A percentile compares a stretch with the other conserved stretches of the same genome.
phyloP scores from a whole-genome alignment of 2,113 vertebrate genomes.

The Isichthys henryi region DNA sequence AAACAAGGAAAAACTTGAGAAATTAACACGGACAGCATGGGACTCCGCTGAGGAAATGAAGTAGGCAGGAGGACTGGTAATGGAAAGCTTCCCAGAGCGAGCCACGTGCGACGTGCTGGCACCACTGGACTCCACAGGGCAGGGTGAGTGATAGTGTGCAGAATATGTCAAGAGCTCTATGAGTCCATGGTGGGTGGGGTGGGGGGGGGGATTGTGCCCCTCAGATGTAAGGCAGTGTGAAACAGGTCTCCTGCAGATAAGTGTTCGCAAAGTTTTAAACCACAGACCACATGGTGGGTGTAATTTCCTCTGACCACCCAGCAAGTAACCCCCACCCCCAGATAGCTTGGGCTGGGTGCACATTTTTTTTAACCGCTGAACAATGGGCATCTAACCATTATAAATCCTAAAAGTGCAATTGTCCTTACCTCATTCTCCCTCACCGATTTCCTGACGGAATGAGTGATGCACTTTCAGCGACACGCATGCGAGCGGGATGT shows the following conservation, averaged over 20 bases:
- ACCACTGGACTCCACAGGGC: not conserved
- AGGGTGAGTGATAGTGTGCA: not conserved
- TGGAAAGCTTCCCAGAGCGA: not conserved
- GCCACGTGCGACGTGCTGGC: not conserved
- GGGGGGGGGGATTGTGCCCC: not conserved
- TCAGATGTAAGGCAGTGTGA: not conserved
- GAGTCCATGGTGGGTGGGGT: not conserved
- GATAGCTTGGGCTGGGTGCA: not conserved
- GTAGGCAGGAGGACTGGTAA: conserved; percentile 2
- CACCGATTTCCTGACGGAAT: not conserved
- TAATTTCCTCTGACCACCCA: conserved; percentile 4
- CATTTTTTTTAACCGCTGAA: not conserved
- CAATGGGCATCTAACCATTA: conserved; percentile 1
- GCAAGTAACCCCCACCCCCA: not conserved
- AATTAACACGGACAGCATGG: not conserved
- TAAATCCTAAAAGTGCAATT: conserved; percentile 7
- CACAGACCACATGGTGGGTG: conserved; percentile 1
- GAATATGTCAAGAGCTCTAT: not conserved
- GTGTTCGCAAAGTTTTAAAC: not conserved
- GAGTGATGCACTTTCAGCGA: not conserved
- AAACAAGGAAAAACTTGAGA: not conserved
- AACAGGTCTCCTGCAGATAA: not conserved
- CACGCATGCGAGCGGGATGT: not conserved
- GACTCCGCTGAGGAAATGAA: not conserved
- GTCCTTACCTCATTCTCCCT: not conserved